These are phyloP conservation scores for Leptura quadrifasciata DNA, from an alignment of 2,888 invertebrate species.

Conservation along the genomic window DNA sequence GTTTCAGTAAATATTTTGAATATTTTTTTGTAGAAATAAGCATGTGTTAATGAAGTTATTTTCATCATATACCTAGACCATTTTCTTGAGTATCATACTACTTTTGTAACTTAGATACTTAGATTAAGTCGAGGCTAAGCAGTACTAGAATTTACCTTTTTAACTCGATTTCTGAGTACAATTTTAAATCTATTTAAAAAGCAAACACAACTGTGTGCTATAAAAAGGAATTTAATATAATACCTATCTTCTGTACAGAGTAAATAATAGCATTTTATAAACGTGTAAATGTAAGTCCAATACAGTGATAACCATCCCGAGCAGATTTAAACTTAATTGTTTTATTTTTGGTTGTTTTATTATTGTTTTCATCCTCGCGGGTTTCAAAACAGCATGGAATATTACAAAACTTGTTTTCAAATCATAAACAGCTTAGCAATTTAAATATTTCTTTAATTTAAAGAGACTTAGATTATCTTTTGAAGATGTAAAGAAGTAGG, in stretches of 20 bases:
- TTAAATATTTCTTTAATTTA: constrained; percentile 30
- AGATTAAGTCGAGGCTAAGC: too few relatives aligned
- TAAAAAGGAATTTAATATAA: background rate
- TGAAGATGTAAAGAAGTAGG: constrained; percentile 49
- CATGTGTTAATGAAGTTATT: too few relatives aligned
- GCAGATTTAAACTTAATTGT: constrained; percentile 8
- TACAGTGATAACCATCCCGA: background rate
- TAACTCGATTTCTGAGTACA: background rate
- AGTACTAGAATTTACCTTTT: too few relatives aligned
- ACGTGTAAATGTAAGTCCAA: background rate
- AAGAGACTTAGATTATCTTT: constrained; percentile 32
- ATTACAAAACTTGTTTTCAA: constrained; percentile 23
- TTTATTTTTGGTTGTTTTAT: constrained; percentile 36
- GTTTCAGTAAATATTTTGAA: too few relatives aligned
- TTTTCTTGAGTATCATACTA: too few relatives aligned
- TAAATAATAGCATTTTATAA: constrained; percentile 4
- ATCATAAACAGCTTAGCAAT: constrained; percentile 36
- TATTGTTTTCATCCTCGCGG: constrained; percentile 26
- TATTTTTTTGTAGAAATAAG: too few relatives aligned
- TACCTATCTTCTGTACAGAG: background rate
- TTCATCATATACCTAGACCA: too few relatives aligned
- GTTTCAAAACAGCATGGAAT: constrained; percentile 13
- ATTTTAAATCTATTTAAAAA: background rate
- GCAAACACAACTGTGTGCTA: background rate
- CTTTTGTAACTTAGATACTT: too few relatives aligned